Evolutionary conservation across 2,113 vertebrate genomes (phyloP), one percentile per base, ranked within the genome.

Genomic region (Corynorhinus townsendii): DNA sequence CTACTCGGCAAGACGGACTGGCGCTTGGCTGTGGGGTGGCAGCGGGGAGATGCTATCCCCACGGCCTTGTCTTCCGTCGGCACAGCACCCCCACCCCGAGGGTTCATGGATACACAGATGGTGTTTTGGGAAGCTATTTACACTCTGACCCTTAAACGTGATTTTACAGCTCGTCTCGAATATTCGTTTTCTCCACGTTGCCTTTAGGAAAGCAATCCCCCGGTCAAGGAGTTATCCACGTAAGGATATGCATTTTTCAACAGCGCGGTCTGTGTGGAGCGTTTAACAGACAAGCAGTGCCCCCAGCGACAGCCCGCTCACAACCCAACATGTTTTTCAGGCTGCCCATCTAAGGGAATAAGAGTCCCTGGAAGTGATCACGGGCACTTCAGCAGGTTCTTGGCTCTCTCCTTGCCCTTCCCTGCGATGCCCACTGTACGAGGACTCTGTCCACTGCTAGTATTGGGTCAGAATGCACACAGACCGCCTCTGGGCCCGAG

Each of bases 111-210:
- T 54, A 85, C 20, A 83, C 64, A 73, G 54, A 40, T 35, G 92
- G 26, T 59, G 81, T 83, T 91, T 79, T 81, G 80, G 59, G 66
- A 92, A 77, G 92, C 72, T 92, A 92, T 68, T 94, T 95, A 90
- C 66, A 95, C 49, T n/a, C 30, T 54, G 94, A 92, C 89, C 91
- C 77, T 91, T 82, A 38, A 88, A 54, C 68, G 38, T 66, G 30
- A 43, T 49, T 80, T 71, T 75, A 15, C 33, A 68, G 54, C 81
- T 93, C 64, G 68, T 54, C 73, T 68, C 76, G 80, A 93, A 77
- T 89, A 84, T 92, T 91, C 66, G 17, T 76, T 77, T 93, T 38
- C 62, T 66, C 45, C 43, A 11, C 38, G 45, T 19, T 90, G 17
- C 73, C 86, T 90, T 93, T 72, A 94, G 87, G 79, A 96, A 88